Percentiles rank a stretch among this genome's conserved stretches.
Conservation (phyloP, 2,888 invertebrate genomes). For the Artemia sinica region DNA sequence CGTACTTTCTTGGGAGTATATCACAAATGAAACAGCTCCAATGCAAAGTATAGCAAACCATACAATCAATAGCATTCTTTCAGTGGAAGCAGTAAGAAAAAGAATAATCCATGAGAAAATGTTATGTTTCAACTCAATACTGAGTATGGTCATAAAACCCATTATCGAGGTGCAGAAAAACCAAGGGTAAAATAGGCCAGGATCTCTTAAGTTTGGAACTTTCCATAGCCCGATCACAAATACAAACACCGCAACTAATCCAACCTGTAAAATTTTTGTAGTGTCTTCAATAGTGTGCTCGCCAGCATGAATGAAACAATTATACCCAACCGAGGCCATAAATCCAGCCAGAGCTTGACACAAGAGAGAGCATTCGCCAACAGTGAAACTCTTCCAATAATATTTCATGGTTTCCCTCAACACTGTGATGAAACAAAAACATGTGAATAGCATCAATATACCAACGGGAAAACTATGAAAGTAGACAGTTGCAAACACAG, state of each 20-base stretch:
- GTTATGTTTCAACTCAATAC: not conserved
- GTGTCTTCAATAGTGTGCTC: too few species aligned
- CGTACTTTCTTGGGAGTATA: not conserved
- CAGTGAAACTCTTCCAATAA: conserved; percentile 2
- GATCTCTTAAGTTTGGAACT: not conserved
- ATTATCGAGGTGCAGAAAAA: too few species aligned
- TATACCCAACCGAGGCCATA: too few species aligned
- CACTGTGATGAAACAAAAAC: not conserved
- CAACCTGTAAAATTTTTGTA: not conserved
- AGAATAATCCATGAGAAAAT: not conserved
- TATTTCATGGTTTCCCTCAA: not conserved
- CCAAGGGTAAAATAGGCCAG: too few species aligned
- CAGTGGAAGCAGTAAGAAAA: not conserved
- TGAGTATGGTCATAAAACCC: too few species aligned
- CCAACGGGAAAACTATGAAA: too few species aligned
- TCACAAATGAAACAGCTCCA: not conserved
- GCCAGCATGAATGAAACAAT: too few species aligned
- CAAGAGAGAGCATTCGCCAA: not conserved
- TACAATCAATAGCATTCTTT: not conserved
- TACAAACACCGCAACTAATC: not conserved
- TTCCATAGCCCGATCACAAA: not conserved
- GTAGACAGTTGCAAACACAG: too few species aligned
- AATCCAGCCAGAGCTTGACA: too few species aligned
- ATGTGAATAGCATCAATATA: too few species aligned
- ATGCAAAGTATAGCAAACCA: not conserved